Conservation (phyloP, 2,797 vertebrate species). For the Microcaecilia unicolor region DNA sequence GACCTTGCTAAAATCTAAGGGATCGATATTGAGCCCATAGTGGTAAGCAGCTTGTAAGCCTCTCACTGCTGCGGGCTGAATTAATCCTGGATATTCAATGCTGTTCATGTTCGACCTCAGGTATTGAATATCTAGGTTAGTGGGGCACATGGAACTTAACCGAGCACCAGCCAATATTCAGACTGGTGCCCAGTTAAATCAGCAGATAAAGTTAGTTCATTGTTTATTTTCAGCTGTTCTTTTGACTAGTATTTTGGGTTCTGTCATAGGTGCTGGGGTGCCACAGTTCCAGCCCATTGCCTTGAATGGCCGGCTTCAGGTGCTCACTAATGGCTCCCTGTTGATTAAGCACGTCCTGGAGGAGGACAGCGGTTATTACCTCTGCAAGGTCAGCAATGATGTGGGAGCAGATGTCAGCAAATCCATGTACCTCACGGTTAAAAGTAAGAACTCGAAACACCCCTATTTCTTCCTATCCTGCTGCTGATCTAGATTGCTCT, state of each 20-base stretch:
- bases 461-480: slow-evolving; percentile 30
- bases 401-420: slow-evolving; percentile 99
- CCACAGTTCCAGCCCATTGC: slow-evolving; percentile 93
- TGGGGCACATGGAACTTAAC: too few species aligned
- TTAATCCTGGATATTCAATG: too few species aligned
- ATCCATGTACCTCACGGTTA: slow-evolving; percentile 99
- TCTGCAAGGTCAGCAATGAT: slow-evolving; percentile 99
- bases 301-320: slow-evolving; percentile 85
- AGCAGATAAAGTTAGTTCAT: too few species aligned
- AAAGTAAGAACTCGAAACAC: slow-evolving; percentile 78
- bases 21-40: too few species aligned
- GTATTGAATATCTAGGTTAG: too few species aligned
- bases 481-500: slow-evolving; percentile 27
- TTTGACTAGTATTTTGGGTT: background rate
- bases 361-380: slow-evolving; percentile 96
- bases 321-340: slow-evolving; percentile 87
- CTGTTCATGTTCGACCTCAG: too few species aligned
- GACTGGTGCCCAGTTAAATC: too few species aligned
- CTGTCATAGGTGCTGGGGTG: slow-evolving; percentile 77
- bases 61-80: too few species aligned
- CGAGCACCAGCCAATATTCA: too few species aligned
- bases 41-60: too few species aligned
- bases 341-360: slow-evolving; percentile 95
- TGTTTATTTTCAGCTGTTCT: too few species aligned
- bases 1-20: too few species aligned